Evolutionary conservation across 2,113 vertebrate species (phyloP), one percentile per base, ranked within the genome.

Genomic region (Struthidea cinerea): DNA sequence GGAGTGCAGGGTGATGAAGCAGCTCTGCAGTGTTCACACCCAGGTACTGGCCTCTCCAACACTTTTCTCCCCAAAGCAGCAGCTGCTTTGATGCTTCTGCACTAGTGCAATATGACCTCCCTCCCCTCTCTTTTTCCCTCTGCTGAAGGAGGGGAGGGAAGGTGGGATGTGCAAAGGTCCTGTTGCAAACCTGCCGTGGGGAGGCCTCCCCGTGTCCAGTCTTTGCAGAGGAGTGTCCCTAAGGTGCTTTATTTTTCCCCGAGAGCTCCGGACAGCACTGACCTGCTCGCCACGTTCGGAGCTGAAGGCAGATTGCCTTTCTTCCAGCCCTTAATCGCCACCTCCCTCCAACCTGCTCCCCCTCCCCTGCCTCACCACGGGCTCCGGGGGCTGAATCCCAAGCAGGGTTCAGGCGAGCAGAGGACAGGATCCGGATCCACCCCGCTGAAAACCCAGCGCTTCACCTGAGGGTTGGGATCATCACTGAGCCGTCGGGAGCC

Each of bases 371-470:
- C 16, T 3, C 47, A 14, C 32, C 8, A 3, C 18, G 2, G 42
- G n/a, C 76, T 67, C 52, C 61, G 10, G 39, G 37, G 61, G 17
- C 57, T 3, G 5, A 64, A 56, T 47, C 68, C 84, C 53, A 27
- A 8, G 27, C 49, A 69, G 87, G 70, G 13, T 44, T 68, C 12
- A 3, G 30, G 16, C 50, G 71, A 86, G 21, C 1, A 10, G 67
- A 79, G 35, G 17, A 8, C 47, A 28, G 57, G 80, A 61, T 75
- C 10, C 14, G 2, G 2, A 15, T 14, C 15, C 15, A 32, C 13
- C 27, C 44, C 17, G 21, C 65, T 5, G 0, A 13, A 35, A 74
- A 46, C 21, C 33, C 11, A 1, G 19, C 0, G 0, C 87, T 76
- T 60, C 10, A 1, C 41, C 41, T 2, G 1, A 7, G 33, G 27